A percentile compares a stretch with the other conserved stretches of the same genome.
phyloP scores from a whole-genome alignment of 2,888 invertebrate genomes.

The Ennomos erosarius region DNA sequence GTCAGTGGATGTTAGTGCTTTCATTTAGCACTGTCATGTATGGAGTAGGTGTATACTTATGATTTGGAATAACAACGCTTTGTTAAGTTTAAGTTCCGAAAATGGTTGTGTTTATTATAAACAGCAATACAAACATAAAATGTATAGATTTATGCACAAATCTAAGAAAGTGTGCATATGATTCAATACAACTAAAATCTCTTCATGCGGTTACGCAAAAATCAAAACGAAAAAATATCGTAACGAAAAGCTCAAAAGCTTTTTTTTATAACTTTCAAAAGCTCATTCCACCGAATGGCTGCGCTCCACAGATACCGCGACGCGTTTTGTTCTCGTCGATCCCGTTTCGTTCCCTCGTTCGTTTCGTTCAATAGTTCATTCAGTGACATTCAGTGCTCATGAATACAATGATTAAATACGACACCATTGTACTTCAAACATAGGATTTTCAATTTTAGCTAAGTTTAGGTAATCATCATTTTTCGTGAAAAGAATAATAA shows the following conservation, averaged over 20 bases:
- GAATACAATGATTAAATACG: slow-evolving; percentile 2
- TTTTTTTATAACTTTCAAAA: slow-evolving; percentile 3
- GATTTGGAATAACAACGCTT: no score
- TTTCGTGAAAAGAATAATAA: no score
- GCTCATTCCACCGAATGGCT: slow-evolving; percentile 30
- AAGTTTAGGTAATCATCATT: no score
- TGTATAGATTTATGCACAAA: no score
- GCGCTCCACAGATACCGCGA: slow-evolving; percentile 50
- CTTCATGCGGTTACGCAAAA: no score
- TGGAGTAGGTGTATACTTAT: no score
- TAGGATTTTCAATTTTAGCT: neutral
- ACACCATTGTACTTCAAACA: neutral
- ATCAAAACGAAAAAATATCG: neutral
- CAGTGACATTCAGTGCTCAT: neutral
- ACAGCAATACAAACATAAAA: no score
- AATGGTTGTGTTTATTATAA: no score
- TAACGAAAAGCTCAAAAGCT: neutral
- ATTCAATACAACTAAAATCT: no score
- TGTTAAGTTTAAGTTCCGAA: no score
- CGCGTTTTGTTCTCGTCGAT: slow-evolving; percentile 37
- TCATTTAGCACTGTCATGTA: no score
- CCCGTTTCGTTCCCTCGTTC: slow-evolving; percentile 34
- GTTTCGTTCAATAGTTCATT: slow-evolving; percentile 31
- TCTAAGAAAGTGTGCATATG: no score
- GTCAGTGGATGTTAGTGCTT: slow-evolving; percentile 36